A percentile compares a stretch with the other conserved stretches of the same genome.
Conservation (phyloP, 2,888 invertebrate genomes). For the Ectemnius lituratus region DNA sequence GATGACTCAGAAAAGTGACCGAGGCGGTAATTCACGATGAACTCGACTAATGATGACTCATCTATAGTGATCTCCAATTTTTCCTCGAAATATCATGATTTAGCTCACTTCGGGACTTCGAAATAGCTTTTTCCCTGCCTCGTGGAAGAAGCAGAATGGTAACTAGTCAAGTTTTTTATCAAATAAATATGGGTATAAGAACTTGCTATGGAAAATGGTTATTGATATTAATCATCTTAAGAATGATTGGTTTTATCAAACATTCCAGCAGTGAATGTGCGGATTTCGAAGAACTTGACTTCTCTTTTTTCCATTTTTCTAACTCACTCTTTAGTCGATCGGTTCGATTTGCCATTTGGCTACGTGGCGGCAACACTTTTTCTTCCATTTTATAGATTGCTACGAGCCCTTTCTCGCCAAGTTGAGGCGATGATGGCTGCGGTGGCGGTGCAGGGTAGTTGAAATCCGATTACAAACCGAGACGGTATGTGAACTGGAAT, state of each 20-base stretch:
- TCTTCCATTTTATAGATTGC: not conserved
- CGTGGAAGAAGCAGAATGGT: too few relatives aligned
- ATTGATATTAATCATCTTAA: conserved; percentile 11
- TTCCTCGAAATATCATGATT: not conserved
- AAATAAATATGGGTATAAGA: too few relatives aligned
- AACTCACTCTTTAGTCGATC: too few relatives aligned
- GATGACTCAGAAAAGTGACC: conserved; percentile 11
- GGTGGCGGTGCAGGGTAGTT: conserved; percentile 19
- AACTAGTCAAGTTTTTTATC: too few relatives aligned
- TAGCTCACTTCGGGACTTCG: too few relatives aligned
- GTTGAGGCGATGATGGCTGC: not conserved
- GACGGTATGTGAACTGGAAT: conserved; percentile 21
- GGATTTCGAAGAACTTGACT: conserved; percentile 21
- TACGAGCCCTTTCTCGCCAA: too few relatives aligned
- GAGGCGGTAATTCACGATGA: conserved; percentile 14
- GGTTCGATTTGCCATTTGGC: not conserved
- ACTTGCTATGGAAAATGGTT: too few relatives aligned
- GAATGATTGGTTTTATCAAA: conserved; percentile 32
- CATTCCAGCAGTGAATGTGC: not conserved
- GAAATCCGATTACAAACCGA: conserved; percentile 61
- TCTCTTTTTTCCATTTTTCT: too few relatives aligned
- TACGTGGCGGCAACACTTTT: not conserved
- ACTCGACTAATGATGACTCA: not conserved
- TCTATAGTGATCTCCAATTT: not conserved
- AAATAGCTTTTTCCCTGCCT: too few relatives aligned